Percentiles rank a stretch among this genome's conserved stretches.
phyloP scores from a whole-genome alignment of 92 coral and sea anemone genomes.

The Bergia sp. region DNA sequence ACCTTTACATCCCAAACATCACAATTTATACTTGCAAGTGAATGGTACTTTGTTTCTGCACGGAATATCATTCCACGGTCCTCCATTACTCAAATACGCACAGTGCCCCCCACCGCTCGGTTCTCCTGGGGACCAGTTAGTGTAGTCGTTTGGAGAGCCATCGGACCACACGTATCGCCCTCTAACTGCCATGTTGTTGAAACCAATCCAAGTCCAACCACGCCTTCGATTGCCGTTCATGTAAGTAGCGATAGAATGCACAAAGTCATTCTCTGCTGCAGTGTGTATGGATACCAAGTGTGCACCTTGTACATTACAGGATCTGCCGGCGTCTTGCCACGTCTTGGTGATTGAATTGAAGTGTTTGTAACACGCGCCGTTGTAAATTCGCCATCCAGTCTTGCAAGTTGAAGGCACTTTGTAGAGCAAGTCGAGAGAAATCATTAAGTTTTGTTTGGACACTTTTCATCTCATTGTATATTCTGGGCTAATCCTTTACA shows the following conservation, averaged over 20 bases:
- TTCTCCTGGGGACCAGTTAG: slow-evolving; percentile 1
- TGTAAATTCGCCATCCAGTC: neutral
- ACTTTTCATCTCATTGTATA: too few species aligned
- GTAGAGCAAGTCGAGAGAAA: too few species aligned
- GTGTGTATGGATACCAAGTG: slow-evolving; percentile 25
- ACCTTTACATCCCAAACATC: neutral
- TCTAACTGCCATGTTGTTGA: neutral
- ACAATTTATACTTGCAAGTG: neutral
- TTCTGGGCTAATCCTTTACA: too few species aligned
- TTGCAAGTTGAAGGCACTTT: neutral
- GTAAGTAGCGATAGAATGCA: neutral
- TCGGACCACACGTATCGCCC: slow-evolving; percentile 5
- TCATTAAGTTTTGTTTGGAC: too few species aligned
- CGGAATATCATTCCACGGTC: neutral
- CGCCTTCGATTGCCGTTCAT: too few species aligned
- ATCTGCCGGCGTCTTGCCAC: neutral
- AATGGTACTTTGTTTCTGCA: neutral
- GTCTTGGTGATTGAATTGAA: neutral
- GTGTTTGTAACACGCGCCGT: slow-evolving; percentile 2
- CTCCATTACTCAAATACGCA: neutral
- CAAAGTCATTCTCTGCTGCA: neutral
- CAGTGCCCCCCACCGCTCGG: neutral
- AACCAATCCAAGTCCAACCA: slow-evolving; percentile 5
- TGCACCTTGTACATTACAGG: neutral
- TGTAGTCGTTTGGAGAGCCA: neutral